Percentiles rank a stretch among this genome's conserved stretches.
These are phyloP conservation scores for Sebastes aleutianus DNA, from an alignment of 2,797 vertebrate genomes.

Conservation along the genomic window DNA sequence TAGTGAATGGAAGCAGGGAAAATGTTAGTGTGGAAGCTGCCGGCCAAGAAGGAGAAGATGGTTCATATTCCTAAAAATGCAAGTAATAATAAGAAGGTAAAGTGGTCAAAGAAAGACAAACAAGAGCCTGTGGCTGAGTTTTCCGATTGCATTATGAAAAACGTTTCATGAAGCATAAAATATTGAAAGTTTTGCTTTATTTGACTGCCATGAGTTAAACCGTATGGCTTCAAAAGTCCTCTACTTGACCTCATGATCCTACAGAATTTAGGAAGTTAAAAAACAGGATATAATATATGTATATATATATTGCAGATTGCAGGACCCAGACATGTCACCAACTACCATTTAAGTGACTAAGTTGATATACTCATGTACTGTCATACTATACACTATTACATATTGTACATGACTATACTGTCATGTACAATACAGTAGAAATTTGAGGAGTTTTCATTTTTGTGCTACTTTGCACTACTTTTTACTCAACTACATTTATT, in stretches of 20 bases:
- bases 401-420: too few relatives aligned
- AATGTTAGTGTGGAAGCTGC: slow-evolving; percentile 46
- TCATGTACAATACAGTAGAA: neutral
- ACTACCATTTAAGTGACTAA: neutral
- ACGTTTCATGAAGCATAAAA: neutral
- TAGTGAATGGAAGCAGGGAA: slow-evolving; percentile 49
- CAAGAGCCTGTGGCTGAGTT: neutral
- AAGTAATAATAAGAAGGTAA: neutral
- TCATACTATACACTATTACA: too few relatives aligned
- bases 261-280: neutral
- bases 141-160: neutral
- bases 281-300: neutral
- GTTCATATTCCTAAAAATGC: slow-evolving; percentile 25
- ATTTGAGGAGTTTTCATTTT: neutral
- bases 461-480: neutral
- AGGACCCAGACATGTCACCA: neutral
- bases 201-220: neutral
- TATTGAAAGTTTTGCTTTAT: neutral
- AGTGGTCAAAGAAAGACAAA: neutral
- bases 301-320: neutral
- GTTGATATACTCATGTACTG: neutral
- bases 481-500: neutral
- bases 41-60: slow-evolving; percentile 32
- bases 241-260: neutral
- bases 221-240: neutral